Evolutionary conservation across 1,140 invertebrate genomes (phyloP).

Genomic region (Drosophila seguyi): DNA sequence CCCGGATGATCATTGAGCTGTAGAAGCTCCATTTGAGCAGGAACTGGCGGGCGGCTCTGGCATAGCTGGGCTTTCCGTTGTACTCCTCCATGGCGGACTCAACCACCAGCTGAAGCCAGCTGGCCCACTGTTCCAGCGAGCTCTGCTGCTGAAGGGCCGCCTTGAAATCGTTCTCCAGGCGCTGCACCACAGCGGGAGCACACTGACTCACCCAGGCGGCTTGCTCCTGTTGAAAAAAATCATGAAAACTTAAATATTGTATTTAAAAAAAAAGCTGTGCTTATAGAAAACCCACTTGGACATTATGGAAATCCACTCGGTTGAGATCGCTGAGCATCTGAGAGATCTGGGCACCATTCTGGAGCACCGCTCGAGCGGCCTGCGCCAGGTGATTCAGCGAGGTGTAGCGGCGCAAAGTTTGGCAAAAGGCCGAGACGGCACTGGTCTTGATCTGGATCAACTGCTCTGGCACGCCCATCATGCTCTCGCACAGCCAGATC

Average conservation of each 20-base stretch:
- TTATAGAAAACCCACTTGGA: conserved; percentile 88
- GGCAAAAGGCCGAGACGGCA: conserved; percentile 96
- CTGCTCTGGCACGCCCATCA: conserved; percentile 93
- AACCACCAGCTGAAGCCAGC: conserved; percentile 97
- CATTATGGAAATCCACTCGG: conserved; percentile 98
- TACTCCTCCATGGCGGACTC: conserved; percentile 95
- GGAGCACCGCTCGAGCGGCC: conserved; percentile 97
- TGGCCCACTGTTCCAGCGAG: conserved; percentile 98
- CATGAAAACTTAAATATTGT: not conserved
- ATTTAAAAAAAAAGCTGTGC: rapidly evolving
- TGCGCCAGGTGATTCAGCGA: conserved; percentile 98
- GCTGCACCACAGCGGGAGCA: conserved; percentile 93
- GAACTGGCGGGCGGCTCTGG: conserved; percentile 96
- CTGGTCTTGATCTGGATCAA: conserved; percentile 94
- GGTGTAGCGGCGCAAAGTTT: conserved; percentile 97
- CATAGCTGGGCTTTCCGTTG: conserved; percentile 93
- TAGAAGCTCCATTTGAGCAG: conserved; percentile 99
- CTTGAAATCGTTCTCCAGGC: conserved; percentile 97
- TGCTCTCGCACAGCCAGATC: conserved; percentile 93
- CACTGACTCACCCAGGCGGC: conserved; percentile 99
- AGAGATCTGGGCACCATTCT: conserved; percentile 97
- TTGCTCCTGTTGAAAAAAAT: conserved; percentile 86
- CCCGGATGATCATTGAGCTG: conserved; percentile 98
- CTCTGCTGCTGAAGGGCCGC: conserved; percentile 96
- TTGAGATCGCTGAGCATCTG: conserved; percentile 99